Conservation (phyloP, 2,888 invertebrate genomes). For the Sylvicola fuscatus region DNA sequence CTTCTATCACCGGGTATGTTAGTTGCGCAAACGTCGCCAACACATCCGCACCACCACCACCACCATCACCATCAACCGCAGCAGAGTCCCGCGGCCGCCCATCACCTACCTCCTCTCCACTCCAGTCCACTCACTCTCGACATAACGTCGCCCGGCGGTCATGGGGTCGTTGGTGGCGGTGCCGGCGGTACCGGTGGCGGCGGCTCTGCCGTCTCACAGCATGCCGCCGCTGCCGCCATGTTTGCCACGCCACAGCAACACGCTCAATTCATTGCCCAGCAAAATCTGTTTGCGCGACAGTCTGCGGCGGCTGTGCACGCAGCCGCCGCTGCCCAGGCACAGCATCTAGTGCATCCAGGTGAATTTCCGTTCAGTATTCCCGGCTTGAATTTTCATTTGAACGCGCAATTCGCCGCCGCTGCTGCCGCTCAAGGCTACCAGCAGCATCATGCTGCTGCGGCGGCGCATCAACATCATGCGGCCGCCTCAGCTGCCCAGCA, state of each 20-base stretch:
- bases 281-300: slow-evolving; percentile 42
- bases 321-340: slow-evolving; percentile 15
- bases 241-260: slow-evolving; percentile 28
- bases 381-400: too few species aligned
- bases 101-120: neutral
- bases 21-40: slow-evolving; percentile 13
- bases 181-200: neutral
- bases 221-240: slow-evolving; percentile 18
- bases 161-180: slow-evolving; percentile 1
- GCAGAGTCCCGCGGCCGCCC: neutral
- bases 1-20: slow-evolving; percentile 45
- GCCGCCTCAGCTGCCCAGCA: slow-evolving; percentile 9
- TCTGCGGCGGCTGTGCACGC: slow-evolving; percentile 37
- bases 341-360: slow-evolving; percentile 10
- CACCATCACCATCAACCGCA: slow-evolving; percentile 7
- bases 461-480: slow-evolving; percentile 10
- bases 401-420: neutral
- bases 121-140: neutral
- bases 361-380: too few species aligned
- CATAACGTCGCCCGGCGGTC: neutral
- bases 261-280: slow-evolving; percentile 43
- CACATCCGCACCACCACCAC: slow-evolving; percentile 23
- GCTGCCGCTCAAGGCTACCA: neutral
- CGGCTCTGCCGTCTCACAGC: slow-evolving; percentile 17
- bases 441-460: neutral